A percentile compares a stretch with the other conserved stretches of the same genome.
Evolutionary conservation across 2,113 vertebrate genomes (phyloP).

Genomic region (Pogonocichla stellata): DNA sequence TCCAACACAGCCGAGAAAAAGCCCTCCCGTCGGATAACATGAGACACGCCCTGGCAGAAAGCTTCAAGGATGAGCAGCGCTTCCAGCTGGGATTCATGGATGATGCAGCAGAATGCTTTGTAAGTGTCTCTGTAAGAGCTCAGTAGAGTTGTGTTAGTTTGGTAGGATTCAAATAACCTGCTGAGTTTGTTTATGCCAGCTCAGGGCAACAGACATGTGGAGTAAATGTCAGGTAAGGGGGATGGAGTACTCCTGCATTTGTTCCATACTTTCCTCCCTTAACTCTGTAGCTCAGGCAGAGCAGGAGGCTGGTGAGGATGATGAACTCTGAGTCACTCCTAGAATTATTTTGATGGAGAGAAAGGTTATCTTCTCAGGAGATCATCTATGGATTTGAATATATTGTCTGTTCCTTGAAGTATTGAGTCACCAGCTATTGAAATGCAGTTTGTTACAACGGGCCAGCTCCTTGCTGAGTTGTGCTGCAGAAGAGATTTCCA

Average conservation of each 20-base stretch:
- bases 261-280: neutral
- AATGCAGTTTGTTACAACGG: neutral
- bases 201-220: neutral
- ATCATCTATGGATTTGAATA: neutral
- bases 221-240: neutral
- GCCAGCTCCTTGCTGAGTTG: neutral
- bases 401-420: neutral
- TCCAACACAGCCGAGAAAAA: constrained; percentile 93
- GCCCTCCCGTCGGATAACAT: constrained; percentile 94
- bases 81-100: constrained; percentile 99
- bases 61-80: constrained; percentile 95
- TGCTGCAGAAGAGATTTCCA: neutral
- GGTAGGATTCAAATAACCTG: neutral
- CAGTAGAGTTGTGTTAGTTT: accelerated
- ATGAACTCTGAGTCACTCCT: neutral
- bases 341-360: neutral
- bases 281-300: neutral
- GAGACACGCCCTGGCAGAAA: constrained; percentile 92
- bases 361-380: neutral
- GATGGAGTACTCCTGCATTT: neutral
- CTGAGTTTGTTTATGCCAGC: neutral
- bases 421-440: neutral
- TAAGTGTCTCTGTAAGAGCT: constrained; percentile 69
- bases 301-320: neutral
- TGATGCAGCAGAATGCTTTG: constrained; percentile 97